Conservation (phyloP, 2,113 vertebrate species). For the Eolophus roseicapilla region DNA sequence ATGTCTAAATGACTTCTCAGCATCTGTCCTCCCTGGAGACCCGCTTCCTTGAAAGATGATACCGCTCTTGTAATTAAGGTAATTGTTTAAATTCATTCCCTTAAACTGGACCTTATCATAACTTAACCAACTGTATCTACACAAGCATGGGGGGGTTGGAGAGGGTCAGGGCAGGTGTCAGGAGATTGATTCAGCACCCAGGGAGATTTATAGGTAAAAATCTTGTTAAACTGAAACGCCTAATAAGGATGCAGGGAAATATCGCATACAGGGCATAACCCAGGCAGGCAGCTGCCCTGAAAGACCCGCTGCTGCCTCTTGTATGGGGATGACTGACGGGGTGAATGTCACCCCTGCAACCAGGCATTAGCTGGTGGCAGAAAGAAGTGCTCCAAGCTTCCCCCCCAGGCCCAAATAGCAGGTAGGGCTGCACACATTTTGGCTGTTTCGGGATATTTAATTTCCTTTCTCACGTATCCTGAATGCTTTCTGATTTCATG, state of each 20-base stretch:
- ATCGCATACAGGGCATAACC: neutral
- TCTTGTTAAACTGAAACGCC: constrained; percentile 1
- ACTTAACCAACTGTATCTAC: neutral
- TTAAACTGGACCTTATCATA: neutral
- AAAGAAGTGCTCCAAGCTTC: neutral
- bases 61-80: constrained; percentile 41
- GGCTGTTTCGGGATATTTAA: neutral
- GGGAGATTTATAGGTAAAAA: constrained; percentile 35
- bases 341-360: neutral
- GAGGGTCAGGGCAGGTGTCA: neutral
- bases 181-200: neutral
- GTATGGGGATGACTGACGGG: neutral
- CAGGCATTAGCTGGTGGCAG: neutral
- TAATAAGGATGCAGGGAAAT: neutral
- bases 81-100: constrained; percentile 54
- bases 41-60: constrained; percentile 19
- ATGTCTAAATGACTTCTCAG: neutral
- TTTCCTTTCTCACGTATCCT: constrained; percentile 4
- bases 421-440: neutral
- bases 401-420: neutral
- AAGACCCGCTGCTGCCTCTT: neutral
- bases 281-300: neutral
- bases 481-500: constrained; percentile 24
- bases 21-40: constrained; percentile 44
- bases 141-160: neutral